These are phyloP conservation scores for Corythornis madagascariensis DNA, from an alignment of 2,113 vertebrate species.

Conservation along the genomic window DNA sequence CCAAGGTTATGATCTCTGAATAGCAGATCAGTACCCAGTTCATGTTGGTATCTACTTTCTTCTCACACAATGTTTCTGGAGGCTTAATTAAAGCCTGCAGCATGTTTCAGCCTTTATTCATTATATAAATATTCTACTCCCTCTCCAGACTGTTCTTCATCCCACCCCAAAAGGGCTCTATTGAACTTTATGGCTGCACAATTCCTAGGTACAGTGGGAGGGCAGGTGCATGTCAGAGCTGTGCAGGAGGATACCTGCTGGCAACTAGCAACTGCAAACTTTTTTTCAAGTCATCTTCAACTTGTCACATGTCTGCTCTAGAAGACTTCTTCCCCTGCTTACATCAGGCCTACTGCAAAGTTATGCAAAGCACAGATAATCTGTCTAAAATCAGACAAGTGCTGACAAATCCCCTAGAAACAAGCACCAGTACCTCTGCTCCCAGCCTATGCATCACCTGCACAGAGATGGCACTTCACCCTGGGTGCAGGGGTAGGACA, in stretches of 20 bases:
- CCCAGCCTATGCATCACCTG: no score
- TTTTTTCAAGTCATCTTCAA: no score
- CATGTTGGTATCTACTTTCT: not conserved
- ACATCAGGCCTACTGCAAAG: not conserved
- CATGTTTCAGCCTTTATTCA: not conserved
- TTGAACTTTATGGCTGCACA: not conserved
- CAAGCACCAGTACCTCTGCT: accelerated
- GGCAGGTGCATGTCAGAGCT: not conserved
- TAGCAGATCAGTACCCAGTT: conserved; percentile 4
- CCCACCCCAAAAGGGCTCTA: not conserved
- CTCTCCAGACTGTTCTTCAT: not conserved
- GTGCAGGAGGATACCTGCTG: not conserved
- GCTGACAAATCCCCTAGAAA: not conserved
- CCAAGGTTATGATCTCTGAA: conserved; percentile 59
- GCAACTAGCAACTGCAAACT: not conserved
- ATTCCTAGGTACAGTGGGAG: not conserved
- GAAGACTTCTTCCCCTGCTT: not conserved
- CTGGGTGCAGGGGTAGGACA: not conserved
- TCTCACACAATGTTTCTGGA: conserved; percentile 38
- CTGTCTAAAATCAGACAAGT: not conserved
- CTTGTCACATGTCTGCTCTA: accelerated
- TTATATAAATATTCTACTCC: not conserved
- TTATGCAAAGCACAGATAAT: not conserved
- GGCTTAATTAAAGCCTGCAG: conserved; percentile 46
- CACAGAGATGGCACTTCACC: not conserved